These are phyloP conservation scores for Siderastrea siderea DNA, from an alignment of 92 coral and sea anemone genomes.

Conservation along the genomic window DNA sequence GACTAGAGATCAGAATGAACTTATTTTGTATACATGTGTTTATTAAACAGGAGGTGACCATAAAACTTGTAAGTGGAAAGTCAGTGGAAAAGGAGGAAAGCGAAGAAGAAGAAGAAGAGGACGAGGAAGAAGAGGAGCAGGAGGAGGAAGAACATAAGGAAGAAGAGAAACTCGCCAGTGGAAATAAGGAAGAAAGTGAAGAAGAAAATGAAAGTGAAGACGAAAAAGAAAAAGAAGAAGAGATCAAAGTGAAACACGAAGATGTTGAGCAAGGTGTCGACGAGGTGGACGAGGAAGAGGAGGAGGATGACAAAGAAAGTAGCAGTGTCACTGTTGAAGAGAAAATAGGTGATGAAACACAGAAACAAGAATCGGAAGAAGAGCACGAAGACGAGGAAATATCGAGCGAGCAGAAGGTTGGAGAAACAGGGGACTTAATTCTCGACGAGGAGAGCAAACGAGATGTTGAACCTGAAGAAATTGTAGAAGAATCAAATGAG, in stretches of 20 bases:
- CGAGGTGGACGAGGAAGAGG: conserved; percentile 37
- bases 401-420: neutral
- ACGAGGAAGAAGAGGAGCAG: conserved; percentile 47
- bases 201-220: conserved; percentile 21
- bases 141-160: conserved; percentile 35
- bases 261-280: conserved; percentile 3
- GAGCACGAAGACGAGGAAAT: neutral
- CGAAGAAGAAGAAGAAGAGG: conserved; percentile 62
- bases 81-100: conserved; percentile 66
- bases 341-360: conserved; percentile 1
- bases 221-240: conserved; percentile 28
- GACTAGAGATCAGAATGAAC: neutral
- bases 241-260: conserved; percentile 26
- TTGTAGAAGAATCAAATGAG: conserved; percentile 35
- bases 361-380: neutral
- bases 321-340: neutral
- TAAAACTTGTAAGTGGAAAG: conserved; percentile 74
- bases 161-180: conserved; percentile 33
- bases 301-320: conserved; percentile 26
- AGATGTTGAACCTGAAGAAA: conserved; percentile 11
- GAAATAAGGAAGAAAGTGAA: conserved; percentile 11
- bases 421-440: neutral
- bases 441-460: conserved; percentile 10
- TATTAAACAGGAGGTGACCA: conserved; percentile 75
- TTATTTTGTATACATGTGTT: neutral